phyloP scores from a whole-genome alignment of 1,140 invertebrate genomes.

The Hesperophylax magnus region DNA sequence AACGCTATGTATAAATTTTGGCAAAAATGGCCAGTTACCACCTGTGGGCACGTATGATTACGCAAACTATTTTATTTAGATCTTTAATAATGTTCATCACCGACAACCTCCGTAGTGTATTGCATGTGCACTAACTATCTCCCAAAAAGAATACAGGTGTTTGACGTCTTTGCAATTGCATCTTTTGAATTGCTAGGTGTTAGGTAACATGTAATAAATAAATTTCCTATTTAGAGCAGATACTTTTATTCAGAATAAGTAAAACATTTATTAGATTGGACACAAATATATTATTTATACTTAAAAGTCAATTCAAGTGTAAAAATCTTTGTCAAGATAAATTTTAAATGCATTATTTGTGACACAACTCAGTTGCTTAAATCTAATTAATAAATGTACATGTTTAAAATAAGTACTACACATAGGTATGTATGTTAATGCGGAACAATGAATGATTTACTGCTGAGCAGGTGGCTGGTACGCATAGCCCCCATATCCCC shows the following conservation, averaged over 20 bases:
- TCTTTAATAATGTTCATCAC: too few relatives aligned
- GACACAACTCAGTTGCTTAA: background rate
- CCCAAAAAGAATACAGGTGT: too few relatives aligned
- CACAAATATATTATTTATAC: constrained; percentile 20
- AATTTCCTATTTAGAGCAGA: too few relatives aligned
- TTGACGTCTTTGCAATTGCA: too few relatives aligned
- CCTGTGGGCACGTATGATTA: too few relatives aligned
- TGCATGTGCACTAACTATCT: too few relatives aligned
- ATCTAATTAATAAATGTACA: background rate
- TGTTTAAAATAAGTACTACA: constrained; percentile 25
- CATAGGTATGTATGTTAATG: constrained; percentile 19
- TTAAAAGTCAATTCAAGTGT: background rate
- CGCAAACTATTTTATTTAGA: too few relatives aligned
- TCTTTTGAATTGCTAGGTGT: too few relatives aligned
- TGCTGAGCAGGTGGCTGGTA: constrained; percentile 69
- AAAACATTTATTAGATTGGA: constrained; percentile 22
- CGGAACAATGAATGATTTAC: constrained; percentile 13
- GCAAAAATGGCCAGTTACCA: too few relatives aligned
- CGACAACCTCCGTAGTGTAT: too few relatives aligned
- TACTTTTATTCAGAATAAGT: constrained; percentile 5
- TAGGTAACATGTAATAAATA: background rate
- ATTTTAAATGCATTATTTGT: constrained; percentile 9
- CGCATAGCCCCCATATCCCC: constrained; percentile 67
- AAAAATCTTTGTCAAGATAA: constrained; percentile 17
- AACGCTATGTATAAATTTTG: too few relatives aligned